Base-by-base conservation (phyloP, 2,797 vertebrate species). In the Chanos chanos region DNA sequence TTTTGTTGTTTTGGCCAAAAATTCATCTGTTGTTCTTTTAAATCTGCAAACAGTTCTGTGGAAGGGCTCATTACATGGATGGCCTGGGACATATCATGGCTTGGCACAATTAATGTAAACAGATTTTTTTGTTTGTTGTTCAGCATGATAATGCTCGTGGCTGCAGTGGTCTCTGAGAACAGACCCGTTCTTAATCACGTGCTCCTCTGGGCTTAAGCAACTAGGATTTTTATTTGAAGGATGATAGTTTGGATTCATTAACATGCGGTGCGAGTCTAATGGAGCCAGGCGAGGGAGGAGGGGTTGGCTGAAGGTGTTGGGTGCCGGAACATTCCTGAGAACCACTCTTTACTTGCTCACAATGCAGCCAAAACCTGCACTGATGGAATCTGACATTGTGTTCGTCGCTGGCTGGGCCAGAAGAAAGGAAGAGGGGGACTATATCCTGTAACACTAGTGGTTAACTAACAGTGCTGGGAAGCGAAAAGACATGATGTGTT, bases 301-400 rank as follows among this genome's bases (percentile, higher is more conserved):
- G 10, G 33, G 12, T 25, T 62, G 36, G 21, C 25, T 16, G 28
- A n/a, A 53, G 5, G 45, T 24, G 18, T 39, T n/a, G 15, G 15
- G 5, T 24, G 9, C 31, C 56, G 13, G 8, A 45, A 43, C 18
- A 41, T 19, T 62, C 27, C 53, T 13, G 27, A 37, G 36, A 36
- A 6, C 39, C 33, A 9, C 48, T 52, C 58, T 63, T 43, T 59
- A 43, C 74, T 43, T 77, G 43, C 59, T 72, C 33, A 58, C n/a
- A 13, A 10, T 45, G 28, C 62, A 3, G 21, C 25, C 57, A 65
- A 25, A 49, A 49, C 24, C 1, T 73, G n/a, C 66, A 39, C 56
- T 66, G 73, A 78, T 72, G 41, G 70, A 56, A 78, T 67, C 68
- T 78, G 73, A 81, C 75, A 66, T 73, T 62, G 49, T 31, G 16